Evolutionary conservation across 2,888 invertebrate genomes (phyloP).

Genomic region (Ichneumon xanthorius): DNA sequence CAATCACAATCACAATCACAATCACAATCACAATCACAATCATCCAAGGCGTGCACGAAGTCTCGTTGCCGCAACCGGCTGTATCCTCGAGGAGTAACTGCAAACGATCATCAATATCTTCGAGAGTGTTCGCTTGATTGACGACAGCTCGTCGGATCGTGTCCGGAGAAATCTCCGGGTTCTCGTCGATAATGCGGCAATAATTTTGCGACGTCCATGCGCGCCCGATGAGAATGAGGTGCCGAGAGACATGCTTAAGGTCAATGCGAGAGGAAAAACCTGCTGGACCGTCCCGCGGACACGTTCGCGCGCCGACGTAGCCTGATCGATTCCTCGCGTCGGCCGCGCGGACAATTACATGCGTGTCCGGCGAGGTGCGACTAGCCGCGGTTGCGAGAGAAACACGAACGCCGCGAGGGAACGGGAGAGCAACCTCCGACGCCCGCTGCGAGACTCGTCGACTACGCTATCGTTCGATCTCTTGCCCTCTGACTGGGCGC

Average conservation of each 20-base stretch:
- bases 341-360: constrained; percentile 27
- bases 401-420: constrained; percentile 29
- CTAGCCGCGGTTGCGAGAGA: constrained; percentile 33
- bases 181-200: constrained; percentile 23
- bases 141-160: constrained; percentile 10
- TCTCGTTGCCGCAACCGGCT: not conserved
- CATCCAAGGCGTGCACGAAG: not conserved
- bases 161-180: constrained; percentile 6
- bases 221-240: not conserved
- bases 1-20: too few species aligned
- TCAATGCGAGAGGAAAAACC: constrained; percentile 37
- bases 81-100: not conserved
- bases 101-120: not conserved
- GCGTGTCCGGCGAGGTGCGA: constrained; percentile 41
- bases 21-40: not conserved
- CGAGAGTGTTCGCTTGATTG: constrained; percentile 11
- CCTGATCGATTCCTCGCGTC: constrained; percentile 40
- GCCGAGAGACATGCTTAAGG: constrained; percentile 9
- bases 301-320: not conserved
- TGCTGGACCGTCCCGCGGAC: not conserved
- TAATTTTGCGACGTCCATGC: constrained; percentile 11
- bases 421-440: not conserved
- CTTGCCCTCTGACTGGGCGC: constrained; percentile 16
- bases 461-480: constrained; percentile 27
- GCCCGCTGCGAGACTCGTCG: not conserved